Evolutionary conservation across 1,140 invertebrate species (phyloP), one percentile per base, ranked within the genome.

Genomic region (Gonatopus flavifemur): DNA sequence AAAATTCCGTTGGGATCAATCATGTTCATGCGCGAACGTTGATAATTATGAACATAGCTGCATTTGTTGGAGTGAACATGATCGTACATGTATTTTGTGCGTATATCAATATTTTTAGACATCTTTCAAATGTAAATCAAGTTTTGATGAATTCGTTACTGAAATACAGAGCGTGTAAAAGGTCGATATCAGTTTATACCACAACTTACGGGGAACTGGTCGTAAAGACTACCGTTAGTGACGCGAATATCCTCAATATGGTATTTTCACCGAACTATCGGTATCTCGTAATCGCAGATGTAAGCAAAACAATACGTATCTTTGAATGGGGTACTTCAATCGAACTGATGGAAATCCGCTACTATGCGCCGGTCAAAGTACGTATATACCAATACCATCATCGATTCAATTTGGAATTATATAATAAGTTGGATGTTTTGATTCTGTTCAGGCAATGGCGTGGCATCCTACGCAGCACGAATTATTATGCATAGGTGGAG

Each of bases 381-480:
- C 41, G 36, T 18, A 3, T 1, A 8, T 2, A 30, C 7, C 12
- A 30, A 30, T 30, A 30, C 12, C 12, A 12, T 12, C 12, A 30
- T 30, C 7, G 12, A 30, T 7, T 7, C 25, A 30, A 7, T 7
- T 36, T 35, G 33, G 16, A 9, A 15, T n/a, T n/a, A n/a, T n/a
- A 35, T 5, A 15, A 35, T 15, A 10, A 15, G 16, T 13, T 35
- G 5, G n/a, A n/a, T n/a, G n/a, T n/a, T n/a, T n/a, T n/a, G n/a
- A 13, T 41, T 37, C 1, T 37, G 42, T 42, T 21, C 50, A 72
- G 69, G 55, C 56, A 3, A 8, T 71, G 8, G 70, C 62, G 2
- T 74, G 71, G 71, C 66, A 74, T 53, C 70, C 71, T 3, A 55
- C 61, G 50, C 33, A 58, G 5, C 20, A 21, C 13, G 43, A 30